These are phyloP conservation scores for Siphamia tubifer DNA, from an alignment of 2,113 vertebrate species.

Conservation along the genomic window DNA sequence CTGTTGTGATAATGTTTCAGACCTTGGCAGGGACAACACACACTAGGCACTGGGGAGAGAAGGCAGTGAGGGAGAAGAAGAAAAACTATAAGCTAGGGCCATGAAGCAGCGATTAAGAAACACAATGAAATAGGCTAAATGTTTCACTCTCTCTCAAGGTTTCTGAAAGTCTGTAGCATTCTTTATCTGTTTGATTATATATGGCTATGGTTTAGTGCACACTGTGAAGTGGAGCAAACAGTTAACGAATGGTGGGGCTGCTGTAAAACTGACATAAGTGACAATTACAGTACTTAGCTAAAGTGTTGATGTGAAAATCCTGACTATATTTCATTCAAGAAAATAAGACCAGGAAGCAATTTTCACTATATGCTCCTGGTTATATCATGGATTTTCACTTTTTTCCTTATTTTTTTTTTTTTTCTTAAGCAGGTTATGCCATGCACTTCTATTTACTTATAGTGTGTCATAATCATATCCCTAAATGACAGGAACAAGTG, in stretches of 20 bases:
- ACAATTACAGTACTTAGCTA: not conserved
- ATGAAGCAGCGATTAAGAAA: not conserved
- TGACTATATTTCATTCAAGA: not conserved
- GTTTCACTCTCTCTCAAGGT: not conserved
- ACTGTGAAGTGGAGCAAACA: not conserved
- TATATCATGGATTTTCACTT: not conserved
- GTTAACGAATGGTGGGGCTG: not conserved
- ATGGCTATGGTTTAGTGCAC: not conserved
- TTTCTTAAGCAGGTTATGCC: not conserved
- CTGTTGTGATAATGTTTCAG: slow-evolving; percentile 76
- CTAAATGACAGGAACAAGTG: not conserved
- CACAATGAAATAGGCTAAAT: not conserved
- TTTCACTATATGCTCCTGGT: not conserved
- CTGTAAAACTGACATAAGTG: not conserved
- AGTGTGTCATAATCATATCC: not conserved
- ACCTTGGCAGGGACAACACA: slow-evolving; percentile 65
- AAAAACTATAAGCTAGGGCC: not conserved
- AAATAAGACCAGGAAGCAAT: not conserved
- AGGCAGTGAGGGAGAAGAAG: slow-evolving; percentile 28
- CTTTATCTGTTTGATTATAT: not conserved
- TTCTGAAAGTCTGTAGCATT: not conserved
- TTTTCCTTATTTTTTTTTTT: too few relatives aligned
- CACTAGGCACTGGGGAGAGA: slow-evolving; percentile 24
- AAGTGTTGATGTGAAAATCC: not conserved
- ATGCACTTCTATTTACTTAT: not conserved